Conservation (phyloP, 2,113 vertebrate genomes). For the Hipposideros armiger region DNA sequence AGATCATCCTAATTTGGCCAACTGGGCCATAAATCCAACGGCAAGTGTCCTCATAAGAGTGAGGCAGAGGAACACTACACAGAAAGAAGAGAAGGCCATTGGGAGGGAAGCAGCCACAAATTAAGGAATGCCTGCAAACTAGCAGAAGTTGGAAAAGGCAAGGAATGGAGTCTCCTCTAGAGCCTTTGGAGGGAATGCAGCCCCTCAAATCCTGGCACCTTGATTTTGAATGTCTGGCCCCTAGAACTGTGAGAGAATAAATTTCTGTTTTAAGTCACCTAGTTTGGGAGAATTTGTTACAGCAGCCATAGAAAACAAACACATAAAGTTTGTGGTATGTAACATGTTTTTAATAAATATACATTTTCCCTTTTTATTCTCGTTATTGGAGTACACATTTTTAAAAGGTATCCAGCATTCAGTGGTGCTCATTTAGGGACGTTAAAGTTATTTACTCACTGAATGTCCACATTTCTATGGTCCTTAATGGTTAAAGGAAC, state of each 20-base stretch:
- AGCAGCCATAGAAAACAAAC: background rate
- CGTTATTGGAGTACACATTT: background rate
- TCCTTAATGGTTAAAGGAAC: background rate
- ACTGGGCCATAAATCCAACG: background rate
- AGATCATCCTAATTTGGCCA: background rate
- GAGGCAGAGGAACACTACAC: background rate
- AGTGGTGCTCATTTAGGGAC: background rate
- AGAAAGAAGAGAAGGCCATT: background rate
- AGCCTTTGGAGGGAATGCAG: background rate
- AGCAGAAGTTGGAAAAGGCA: background rate
- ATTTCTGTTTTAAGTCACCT: background rate
- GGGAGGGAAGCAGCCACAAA: background rate
- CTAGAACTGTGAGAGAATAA: background rate
- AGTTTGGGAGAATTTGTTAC: background rate
- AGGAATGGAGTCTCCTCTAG: background rate
- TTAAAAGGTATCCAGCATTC: background rate
- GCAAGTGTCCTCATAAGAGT: background rate
- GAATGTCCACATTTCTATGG: background rate
- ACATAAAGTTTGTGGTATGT: background rate
- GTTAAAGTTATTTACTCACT: background rate
- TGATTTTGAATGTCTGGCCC: background rate
- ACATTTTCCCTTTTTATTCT: background rate
- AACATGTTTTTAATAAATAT: constrained; percentile 12
- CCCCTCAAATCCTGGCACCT: background rate
- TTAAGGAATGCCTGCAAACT: background rate